A percentile compares a stretch with the other conserved stretches of the same genome.
Conservation (phyloP, 2,113 vertebrate genomes). For the Bos indicus region DNA sequence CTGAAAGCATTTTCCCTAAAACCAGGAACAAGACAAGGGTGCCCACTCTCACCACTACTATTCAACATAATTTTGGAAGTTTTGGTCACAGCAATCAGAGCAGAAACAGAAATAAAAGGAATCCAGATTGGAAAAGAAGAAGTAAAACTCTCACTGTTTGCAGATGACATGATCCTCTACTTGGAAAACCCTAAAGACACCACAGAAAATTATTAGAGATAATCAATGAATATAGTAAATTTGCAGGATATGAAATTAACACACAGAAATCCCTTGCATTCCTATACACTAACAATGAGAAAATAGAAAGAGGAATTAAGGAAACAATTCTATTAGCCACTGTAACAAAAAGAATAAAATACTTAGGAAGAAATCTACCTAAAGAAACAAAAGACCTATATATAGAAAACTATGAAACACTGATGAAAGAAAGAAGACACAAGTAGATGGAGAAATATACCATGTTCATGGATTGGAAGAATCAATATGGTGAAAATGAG, state of each 20-base stretch:
- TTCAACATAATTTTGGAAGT: not conserved
- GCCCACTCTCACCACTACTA: not conserved
- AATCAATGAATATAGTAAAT: not conserved
- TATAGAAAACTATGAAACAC: too few relatives aligned
- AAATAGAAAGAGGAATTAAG: too few relatives aligned
- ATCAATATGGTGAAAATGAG: too few relatives aligned
- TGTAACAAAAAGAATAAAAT: not conserved
- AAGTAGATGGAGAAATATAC: too few relatives aligned
- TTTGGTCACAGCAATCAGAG: not conserved
- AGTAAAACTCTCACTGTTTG: not conserved
- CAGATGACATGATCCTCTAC: not conserved
- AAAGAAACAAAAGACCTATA: too few relatives aligned
- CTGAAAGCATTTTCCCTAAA: not conserved
- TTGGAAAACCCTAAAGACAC: not conserved
- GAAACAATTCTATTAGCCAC: too few relatives aligned
- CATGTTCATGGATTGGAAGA: too few relatives aligned
- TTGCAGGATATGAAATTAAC: not conserved
- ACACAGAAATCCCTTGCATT: not conserved
- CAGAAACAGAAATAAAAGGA: not conserved
- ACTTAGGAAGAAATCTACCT: not conserved
- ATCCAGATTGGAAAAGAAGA: not conserved
- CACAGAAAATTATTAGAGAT: not conserved
- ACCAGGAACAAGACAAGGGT: not conserved
- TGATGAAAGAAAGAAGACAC: too few relatives aligned
- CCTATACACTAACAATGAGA: not conserved